Conservation (phyloP, 2,113 vertebrate genomes). For the Antechinus stuartii region DNA sequence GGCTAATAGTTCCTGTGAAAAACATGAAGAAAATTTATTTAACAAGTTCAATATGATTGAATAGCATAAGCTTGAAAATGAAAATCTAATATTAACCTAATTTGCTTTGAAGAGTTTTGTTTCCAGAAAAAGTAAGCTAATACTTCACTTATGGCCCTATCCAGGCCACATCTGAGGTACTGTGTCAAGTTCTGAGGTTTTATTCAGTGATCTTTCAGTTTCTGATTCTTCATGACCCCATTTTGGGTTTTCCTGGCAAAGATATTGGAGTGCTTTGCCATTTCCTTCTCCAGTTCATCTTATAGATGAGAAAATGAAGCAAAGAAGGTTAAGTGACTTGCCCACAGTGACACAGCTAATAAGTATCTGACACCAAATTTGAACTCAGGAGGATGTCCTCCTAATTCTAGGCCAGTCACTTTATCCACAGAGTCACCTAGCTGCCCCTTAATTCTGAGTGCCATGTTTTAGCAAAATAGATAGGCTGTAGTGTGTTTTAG, state of each 20-base stretch:
- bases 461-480: not conserved
- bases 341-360: not conserved
- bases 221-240: too few relatives aligned
- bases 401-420: not conserved
- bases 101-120: not conserved
- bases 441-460: not conserved
- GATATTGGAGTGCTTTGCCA: too few relatives aligned
- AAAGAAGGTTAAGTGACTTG: not conserved
- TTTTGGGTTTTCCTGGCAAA: too few relatives aligned
- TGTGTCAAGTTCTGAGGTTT: not conserved
- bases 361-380: not conserved
- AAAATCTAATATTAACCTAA: not conserved
- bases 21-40: not conserved
- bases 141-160: not conserved
- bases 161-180: slow-evolving; percentile 17
- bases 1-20: not conserved
- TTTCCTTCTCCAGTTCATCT: too few relatives aligned
- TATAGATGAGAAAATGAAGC: not conserved
- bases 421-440: not conserved
- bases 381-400: not conserved
- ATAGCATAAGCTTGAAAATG: not conserved
- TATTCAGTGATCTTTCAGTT: not conserved
- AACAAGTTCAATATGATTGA: not conserved
- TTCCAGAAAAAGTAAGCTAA: not conserved
- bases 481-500: not conserved